These are phyloP conservation scores for Disparrhopalites patrizii DNA, from an alignment of 2,888 invertebrate species.

Conservation along the genomic window DNA sequence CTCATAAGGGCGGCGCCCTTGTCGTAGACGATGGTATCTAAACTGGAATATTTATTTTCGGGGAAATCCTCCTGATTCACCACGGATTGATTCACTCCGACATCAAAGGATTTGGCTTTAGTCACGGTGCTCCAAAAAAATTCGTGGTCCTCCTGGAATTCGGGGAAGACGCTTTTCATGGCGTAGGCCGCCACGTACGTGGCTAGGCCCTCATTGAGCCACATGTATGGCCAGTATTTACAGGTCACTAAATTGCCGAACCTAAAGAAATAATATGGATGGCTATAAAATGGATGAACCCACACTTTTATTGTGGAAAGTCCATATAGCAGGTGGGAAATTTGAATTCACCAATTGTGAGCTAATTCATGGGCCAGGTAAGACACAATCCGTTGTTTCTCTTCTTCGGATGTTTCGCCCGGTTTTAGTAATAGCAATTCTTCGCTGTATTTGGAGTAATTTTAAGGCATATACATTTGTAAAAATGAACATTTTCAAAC, in stretches of 20 bases:
- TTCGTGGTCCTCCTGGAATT: neutral
- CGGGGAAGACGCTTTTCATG: neutral
- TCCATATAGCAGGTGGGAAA: neutral
- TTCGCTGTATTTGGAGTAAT: too few species aligned
- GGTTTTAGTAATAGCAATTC: neutral
- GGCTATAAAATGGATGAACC: too few species aligned
- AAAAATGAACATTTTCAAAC: neutral
- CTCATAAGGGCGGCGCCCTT: slow-evolving; percentile 33
- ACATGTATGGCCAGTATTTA: slow-evolving; percentile 16
- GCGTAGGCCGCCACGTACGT: neutral
- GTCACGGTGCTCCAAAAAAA: slow-evolving; percentile 4
- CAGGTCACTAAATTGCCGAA: slow-evolving; percentile 28
- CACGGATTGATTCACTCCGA: neutral
- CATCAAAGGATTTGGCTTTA: neutral
- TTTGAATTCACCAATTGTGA: slow-evolving; percentile 8
- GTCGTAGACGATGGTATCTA: slow-evolving; percentile 28
- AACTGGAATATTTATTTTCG: neutral
- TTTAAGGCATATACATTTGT: too few species aligned
- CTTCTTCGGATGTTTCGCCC: neutral
- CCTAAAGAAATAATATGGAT: too few species aligned
- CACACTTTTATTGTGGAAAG: too few species aligned
- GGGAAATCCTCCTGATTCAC: neutral
- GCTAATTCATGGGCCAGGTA: slow-evolving; percentile 12
- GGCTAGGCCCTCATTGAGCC: slow-evolving; percentile 22
- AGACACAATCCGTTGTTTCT: neutral